Evolutionary conservation across 2,888 invertebrate genomes (phyloP), one percentile per base, ranked within the genome.

Genomic region (Heliothis peltigera): DNA sequence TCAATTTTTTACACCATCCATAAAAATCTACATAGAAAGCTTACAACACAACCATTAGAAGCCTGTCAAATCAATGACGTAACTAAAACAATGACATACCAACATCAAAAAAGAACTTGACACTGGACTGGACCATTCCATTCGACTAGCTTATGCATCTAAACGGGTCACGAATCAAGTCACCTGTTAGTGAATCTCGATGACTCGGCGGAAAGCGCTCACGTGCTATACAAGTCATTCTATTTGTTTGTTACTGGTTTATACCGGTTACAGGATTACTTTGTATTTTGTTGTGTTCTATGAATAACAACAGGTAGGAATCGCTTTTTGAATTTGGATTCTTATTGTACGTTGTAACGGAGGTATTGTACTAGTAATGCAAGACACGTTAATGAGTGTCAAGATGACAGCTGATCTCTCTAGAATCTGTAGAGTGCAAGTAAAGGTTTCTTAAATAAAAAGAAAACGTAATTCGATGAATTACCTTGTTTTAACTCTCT

Each of bases 141-240:
- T 80, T 83, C 70, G 77, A 82, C 80, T 76, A 43, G 71, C 76
- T 57, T 59, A 32, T 62, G 72, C 58, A 70, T 62, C 58, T 56
- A 64, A 76, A 87, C 85, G 81, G 64, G 72, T 70, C 84, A 80
- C 79, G 68, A 74, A 61, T 70, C 75, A 61, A 77, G 67, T 85
- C 86, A 89, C 87, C 87, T 88, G 88, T 85, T 85, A 79, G 81
- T 77, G 69, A 77, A 77, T 80, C 83, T 79, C 71, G 83, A 89
- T 88, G 87, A 89, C 83, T 84, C 79, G 80, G 68, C 87, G 71
- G 83, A 87, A 91, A 85, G 79, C 83, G 81, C 80, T 85, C 82
- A 79, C 70, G 66, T 77, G 75, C 69, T 73, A 75, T 81, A 80
- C 83, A 75, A 87, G 87, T 86, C 84, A 86, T 82, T 83, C 82